A percentile compares a stretch with the other conserved stretches of the same genome.
Conservation (phyloP, 2,888 invertebrate genomes). For the Tachina lurida region DNA sequence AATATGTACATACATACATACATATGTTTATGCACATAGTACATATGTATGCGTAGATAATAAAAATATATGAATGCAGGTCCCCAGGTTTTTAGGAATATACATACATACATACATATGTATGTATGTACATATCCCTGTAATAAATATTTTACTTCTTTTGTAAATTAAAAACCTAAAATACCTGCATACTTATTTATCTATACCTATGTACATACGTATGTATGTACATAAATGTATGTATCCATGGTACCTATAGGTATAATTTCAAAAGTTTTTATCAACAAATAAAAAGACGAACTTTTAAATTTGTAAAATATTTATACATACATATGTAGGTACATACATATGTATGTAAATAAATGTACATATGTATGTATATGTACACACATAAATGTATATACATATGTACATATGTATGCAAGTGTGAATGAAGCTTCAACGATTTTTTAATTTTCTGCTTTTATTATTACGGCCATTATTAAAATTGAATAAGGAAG, state of each 20-base stretch:
- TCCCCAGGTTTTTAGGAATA: no score
- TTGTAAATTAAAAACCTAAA: no score
- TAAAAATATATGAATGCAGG: no score
- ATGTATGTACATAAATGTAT: constrained; percentile 5
- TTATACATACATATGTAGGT: no score
- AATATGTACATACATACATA: not conserved
- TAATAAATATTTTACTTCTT: no score
- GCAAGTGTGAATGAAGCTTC: constrained; percentile 8
- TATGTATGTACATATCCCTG: no score
- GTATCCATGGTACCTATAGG: not conserved
- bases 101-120: no score
- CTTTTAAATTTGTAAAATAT: no score
- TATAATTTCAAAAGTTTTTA: no score
- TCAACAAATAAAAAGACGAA: no score
- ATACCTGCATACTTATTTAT: not conserved
- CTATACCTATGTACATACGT: not conserved
- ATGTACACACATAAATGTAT: not conserved
- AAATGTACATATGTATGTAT: constrained; percentile 17
- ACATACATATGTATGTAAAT: not conserved
- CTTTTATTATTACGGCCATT: constrained; percentile 24
- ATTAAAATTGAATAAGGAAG: constrained; percentile 62
- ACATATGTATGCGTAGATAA: no score
- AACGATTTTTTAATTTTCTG: constrained; percentile 24
- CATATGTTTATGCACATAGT: no score
- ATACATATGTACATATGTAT: not conserved